Evolutionary conservation across 2,113 vertebrate genomes (phyloP).

Genomic region (Galbula dea): DNA sequence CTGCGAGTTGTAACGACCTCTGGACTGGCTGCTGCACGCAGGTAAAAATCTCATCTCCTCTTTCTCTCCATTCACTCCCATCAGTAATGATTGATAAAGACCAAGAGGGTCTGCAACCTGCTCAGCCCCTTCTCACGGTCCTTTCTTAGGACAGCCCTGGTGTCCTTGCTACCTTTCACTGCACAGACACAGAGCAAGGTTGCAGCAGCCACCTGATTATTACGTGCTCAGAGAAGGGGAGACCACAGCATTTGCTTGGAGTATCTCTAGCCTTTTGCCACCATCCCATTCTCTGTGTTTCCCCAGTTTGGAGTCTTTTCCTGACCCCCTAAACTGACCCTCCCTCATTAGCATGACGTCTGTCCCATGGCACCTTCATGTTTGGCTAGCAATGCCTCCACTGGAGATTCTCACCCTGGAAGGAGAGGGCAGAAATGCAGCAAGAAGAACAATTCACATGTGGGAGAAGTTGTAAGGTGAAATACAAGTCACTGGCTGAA

Average conservation of each 20-base stretch:
- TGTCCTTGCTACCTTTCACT: not conserved
- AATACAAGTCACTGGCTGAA: slow-evolving; percentile 28
- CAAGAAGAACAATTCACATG: slow-evolving; percentile 32
- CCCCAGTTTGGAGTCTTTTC: not conserved
- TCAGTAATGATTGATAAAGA: not conserved
- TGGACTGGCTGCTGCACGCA: not conserved
- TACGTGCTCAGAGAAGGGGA: not conserved
- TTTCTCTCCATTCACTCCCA: not conserved
- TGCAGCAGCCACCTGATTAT: not conserved
- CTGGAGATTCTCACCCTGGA: not conserved
- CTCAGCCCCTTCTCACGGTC: not conserved
- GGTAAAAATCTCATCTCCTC: not conserved
- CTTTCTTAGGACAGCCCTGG: not conserved
- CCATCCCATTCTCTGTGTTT: not conserved
- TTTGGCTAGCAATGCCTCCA: not conserved
- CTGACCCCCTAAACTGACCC: not conserved
- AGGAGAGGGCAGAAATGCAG: not conserved
- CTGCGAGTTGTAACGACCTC: not conserved
- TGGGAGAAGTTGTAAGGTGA: slow-evolving; percentile 42
- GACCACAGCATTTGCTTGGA: not conserved
- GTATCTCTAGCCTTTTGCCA: not conserved
- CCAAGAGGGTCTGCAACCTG: not conserved
- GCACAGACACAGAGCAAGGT: not conserved
- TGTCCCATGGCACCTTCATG: not conserved
- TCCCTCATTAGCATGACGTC: not conserved